phyloP scores from a whole-genome alignment of 2,797 vertebrate species.

The Oophaga sylvatica region DNA sequence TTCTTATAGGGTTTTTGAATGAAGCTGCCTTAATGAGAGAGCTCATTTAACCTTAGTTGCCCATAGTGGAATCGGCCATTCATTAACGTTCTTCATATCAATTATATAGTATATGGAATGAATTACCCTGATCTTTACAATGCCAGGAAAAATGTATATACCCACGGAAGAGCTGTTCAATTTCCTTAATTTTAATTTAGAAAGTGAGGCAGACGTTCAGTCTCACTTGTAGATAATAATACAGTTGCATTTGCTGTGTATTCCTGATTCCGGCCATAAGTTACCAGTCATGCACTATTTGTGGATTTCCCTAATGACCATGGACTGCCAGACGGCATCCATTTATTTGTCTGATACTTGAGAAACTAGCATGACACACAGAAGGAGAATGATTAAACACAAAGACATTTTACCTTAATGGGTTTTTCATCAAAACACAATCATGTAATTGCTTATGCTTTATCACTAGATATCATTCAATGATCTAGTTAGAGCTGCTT shows the following conservation, averaged over 20 bases:
- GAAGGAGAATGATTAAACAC: slow-evolving; percentile 25
- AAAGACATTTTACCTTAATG: slow-evolving; percentile 18
- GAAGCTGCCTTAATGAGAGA: neutral
- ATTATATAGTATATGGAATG: neutral
- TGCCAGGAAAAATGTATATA: neutral
- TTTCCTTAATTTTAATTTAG: neutral
- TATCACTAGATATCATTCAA: slow-evolving; percentile 26
- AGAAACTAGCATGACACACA: neutral
- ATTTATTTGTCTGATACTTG: neutral
- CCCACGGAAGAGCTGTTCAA: neutral
- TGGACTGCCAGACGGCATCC: neutral
- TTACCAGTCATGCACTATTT: slow-evolving; percentile 1
- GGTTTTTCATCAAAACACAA: slow-evolving; percentile 29
- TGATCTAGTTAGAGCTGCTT: slow-evolving; percentile 33
- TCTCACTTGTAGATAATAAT: neutral
- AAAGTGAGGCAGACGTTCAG: neutral
- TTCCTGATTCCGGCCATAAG: neutral
- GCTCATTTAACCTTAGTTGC: neutral
- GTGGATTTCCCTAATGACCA: neutral
- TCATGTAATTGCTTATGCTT: slow-evolving; percentile 26
- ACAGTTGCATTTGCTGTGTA: neutral
- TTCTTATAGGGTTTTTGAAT: neutral
- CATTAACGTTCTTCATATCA: neutral
- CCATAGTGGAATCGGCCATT: neutral
- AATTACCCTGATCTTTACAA: neutral